Conservation (phyloP, 2,888 invertebrate species). For the Bimastos eiseni region DNA sequence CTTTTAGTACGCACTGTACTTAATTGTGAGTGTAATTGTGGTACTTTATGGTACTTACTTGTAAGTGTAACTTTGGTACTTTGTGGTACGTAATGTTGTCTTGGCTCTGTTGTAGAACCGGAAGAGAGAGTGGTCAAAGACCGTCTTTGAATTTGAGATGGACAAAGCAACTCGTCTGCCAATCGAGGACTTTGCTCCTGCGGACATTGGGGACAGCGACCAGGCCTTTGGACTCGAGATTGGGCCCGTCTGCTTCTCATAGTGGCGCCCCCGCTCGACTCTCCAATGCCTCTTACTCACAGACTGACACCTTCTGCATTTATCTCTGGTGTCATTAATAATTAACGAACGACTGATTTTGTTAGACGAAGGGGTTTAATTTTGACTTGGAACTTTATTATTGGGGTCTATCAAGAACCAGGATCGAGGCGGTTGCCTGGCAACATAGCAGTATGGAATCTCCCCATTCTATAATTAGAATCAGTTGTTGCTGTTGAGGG, state of each 20-base stretch:
- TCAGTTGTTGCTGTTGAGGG: background rate
- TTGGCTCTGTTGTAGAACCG: background rate
- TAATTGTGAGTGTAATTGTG: too few relatives aligned
- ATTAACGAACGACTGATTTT: background rate
- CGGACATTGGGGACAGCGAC: constrained; percentile 75
- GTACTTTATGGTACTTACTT: too few relatives aligned
- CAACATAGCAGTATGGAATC: background rate
- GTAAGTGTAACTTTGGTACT: too few relatives aligned
- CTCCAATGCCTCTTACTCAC: background rate
- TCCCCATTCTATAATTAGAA: background rate
- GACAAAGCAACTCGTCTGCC: constrained; percentile 81
- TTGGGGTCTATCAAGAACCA: background rate
- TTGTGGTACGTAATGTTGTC: too few relatives aligned
- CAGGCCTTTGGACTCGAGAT: constrained; percentile 83
- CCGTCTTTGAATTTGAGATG: constrained; percentile 76
- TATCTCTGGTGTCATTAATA: background rate
- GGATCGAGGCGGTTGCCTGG: background rate
- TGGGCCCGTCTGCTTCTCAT: constrained; percentile 79
- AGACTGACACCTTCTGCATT: background rate
- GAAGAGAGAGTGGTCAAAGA: constrained; percentile 71
- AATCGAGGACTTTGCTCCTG: constrained; percentile 77
- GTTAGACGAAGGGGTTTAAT: background rate
- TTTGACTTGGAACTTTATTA: background rate
- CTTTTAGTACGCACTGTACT: too few relatives aligned
- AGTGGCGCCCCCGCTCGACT: background rate